A percentile compares a stretch with the other conserved stretches of the same genome.
Evolutionary conservation across 2,888 invertebrate genomes (phyloP).

Genomic region (Polymixis lichenea): DNA sequence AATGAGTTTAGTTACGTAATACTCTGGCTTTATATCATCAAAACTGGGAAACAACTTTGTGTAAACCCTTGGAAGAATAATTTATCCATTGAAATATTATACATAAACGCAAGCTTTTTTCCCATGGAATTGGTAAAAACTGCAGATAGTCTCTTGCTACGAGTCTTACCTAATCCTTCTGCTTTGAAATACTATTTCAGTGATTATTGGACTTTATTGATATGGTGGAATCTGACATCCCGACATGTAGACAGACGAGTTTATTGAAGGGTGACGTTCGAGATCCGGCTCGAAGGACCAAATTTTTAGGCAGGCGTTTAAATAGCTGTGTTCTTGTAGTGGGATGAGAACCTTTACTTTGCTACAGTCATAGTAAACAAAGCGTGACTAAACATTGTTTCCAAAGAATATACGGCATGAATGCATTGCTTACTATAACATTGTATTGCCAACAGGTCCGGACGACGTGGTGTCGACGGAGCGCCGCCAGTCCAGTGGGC

Average conservation of each 20-base stretch:
- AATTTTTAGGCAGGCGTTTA: not conserved
- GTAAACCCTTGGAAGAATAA: not conserved
- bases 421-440: not conserved
- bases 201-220: not conserved
- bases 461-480: slow-evolving; percentile 81
- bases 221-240: not conserved
- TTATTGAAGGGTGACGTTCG: not conserved
- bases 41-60: not conserved
- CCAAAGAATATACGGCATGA: not conserved
- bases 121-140: not conserved
- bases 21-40: not conserved
- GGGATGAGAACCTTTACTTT: not conserved
- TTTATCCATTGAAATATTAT: not conserved
- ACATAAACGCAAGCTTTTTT: not conserved
- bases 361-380: not conserved
- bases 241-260: not conserved
- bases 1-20: not conserved
- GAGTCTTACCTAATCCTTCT: not conserved
- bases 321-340: not conserved
- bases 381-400: not conserved
- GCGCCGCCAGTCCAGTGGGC: slow-evolving; percentile 83
- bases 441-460: slow-evolving; percentile 75
- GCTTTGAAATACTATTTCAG: not conserved
- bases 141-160: not conserved
- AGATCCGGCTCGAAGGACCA: not conserved